Base-by-base conservation (phyloP, 1,140 invertebrate genomes). In the Hyposmocoma kahamanoa region DNA sequence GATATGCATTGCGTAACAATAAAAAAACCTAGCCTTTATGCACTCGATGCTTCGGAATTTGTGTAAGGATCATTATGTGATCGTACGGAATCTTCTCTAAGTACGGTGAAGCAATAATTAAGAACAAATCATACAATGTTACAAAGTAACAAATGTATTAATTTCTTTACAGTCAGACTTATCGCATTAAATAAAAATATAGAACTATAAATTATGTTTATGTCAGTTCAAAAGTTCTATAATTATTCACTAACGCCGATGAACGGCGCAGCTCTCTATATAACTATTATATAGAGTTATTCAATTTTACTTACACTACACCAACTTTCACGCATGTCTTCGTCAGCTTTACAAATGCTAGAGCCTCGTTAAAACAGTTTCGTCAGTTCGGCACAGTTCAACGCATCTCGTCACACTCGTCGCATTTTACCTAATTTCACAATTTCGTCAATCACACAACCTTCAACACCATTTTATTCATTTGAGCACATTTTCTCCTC, bases 1-100 rank as follows among this genome's bases (percentile, higher is more conserved):
- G 81, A 85, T 85, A 85, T 83, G 81, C 81, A 85, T 85, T 73
- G 81, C 81, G 81, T 85, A 85, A 85, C 81, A 83, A 83, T 83
- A 83, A 85, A 83, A 84, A 84, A 84, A 84, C 75, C 68, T 84
- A 84, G 81, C 81, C 81, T 79, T 73, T 66, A 75, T 78, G 80
- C 74, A 78, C 61, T 74, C 46, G 66, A 68, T 65, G 73, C 75
- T 66, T 71, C 69, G 67, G 66, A 67, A 59, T 62, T 60, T 53
- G 62, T 39, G 67, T 47, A 54, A 24, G 38, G 50, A 56, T 32
- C 42, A 61, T 38, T 22, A 48, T 42, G 52, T 52, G 52, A 53
- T 62, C 63, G 22, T 15, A 44, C 52, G 57, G 62, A 54, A 68
- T 68, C 42, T 52, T 53, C 42, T 67, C 69, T 82, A 79, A 84